Conservation (phyloP, 2,888 invertebrate species). For the Rosalia funebris region DNA sequence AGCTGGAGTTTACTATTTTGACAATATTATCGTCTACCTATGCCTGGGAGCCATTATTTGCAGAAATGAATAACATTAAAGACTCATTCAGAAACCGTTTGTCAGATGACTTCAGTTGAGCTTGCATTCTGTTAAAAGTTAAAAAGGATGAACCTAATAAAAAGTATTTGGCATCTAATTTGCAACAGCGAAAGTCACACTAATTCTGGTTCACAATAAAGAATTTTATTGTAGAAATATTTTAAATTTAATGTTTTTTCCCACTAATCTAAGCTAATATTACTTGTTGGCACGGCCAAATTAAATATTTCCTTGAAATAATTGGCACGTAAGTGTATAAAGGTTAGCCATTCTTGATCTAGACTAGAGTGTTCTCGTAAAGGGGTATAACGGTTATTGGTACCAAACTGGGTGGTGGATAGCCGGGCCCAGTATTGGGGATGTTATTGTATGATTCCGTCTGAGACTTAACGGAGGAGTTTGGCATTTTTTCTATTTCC, state of each 20-base stretch:
- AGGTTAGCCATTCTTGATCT: not conserved
- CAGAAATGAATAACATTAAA: constrained; percentile 41
- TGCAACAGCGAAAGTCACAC: too few relatives aligned
- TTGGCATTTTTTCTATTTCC: too few relatives aligned
- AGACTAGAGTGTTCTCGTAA: too few relatives aligned
- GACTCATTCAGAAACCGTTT: constrained; percentile 40
- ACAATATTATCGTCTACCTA: constrained; percentile 41
- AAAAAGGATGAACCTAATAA: constrained; percentile 34
- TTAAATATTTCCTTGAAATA: not conserved
- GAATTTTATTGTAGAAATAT: not conserved
- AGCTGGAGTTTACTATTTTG: constrained; percentile 28
- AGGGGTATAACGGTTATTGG: too few relatives aligned
- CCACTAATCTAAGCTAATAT: not conserved
- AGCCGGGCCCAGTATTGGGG: too few relatives aligned
- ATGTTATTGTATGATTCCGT: too few relatives aligned
- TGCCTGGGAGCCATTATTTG: constrained; percentile 38
- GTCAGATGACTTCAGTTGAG: constrained; percentile 43
- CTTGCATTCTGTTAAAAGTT: constrained; percentile 37
- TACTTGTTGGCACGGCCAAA: not conserved
- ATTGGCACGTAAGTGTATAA: constrained; percentile 2
- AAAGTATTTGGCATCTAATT: constrained; percentile 36
- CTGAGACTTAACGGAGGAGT: too few relatives aligned
- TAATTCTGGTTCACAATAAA: constrained; percentile 19
- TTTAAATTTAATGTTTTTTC: not conserved
- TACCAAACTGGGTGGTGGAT: too few relatives aligned